Evolutionary conservation across 1,140 invertebrate genomes (phyloP), one percentile per base, ranked within the genome.

Genomic region (Drosophila neocordata): DNA sequence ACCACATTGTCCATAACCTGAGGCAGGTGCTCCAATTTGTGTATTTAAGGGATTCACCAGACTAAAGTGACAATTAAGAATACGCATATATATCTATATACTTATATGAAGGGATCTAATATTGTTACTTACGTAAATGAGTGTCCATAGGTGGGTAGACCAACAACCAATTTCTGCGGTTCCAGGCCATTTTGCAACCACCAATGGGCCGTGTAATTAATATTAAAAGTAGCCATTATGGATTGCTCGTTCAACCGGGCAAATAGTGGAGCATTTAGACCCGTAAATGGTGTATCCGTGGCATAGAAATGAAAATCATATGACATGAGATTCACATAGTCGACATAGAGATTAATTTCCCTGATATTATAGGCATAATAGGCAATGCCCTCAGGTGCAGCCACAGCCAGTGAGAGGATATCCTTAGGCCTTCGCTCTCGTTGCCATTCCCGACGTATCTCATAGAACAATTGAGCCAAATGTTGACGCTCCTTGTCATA

Each of bases 111-210:
- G n/a, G n/a, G n/a, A n/a, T n/a, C n/a, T n/a, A n/a, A n/a, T n/a
- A n/a, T n/a, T 48, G 24, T 7, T 9, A 91, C 92, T 92, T 91
- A 95, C 94, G 91, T 94, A 73, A 94, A 98, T 2, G 95, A 94
- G 89, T 97, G 96, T 6, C 97, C 98, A 92, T 98, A 99, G 24
- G 96, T 97, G 31, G 98, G 96, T 71, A 99, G 93, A 0, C 98
- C 98, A 15, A 99, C 92, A 8, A 97, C 94, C 22, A 99, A 94
- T 92, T 98, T 98, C 20, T 95, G 93, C 57, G 93, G 93, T 2
- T 97, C 95, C 92, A 98, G 95, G 18, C 97, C 98, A 71, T 95
- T 94, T 2, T 92, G 79, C 0, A 95, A 70, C 95, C 97, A 98
- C 93, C 96, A 96, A 69, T 95, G 93, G 0, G 95, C 95, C 2